A percentile compares a stretch with the other conserved stretches of the same genome.
phyloP scores from a whole-genome alignment of 2,797 vertebrate genomes.

The Coluber constrictor region DNA sequence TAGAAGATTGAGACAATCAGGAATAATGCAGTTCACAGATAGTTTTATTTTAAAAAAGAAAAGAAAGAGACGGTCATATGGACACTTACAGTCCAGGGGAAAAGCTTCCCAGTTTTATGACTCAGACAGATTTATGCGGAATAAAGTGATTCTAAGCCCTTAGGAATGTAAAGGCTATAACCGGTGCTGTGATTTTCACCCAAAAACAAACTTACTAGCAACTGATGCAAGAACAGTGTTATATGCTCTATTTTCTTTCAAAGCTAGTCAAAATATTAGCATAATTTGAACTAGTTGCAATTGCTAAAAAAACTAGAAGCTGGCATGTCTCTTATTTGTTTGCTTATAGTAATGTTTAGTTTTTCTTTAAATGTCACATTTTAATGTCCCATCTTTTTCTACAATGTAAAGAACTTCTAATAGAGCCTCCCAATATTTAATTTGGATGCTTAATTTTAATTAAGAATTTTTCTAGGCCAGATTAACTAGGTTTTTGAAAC shows the following conservation, averaged over 20 bases:
- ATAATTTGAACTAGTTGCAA: background rate
- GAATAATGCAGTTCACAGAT: background rate
- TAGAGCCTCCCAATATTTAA: background rate
- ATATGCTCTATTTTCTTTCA: background rate
- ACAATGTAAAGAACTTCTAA: background rate
- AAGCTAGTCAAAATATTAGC: background rate
- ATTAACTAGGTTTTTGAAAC: background rate
- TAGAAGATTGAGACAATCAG: background rate
- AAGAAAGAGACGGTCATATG: background rate
- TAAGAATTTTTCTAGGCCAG: too few species aligned
- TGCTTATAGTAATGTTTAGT: background rate
- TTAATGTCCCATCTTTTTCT: background rate
- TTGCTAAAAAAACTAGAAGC: background rate
- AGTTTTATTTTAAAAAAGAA: background rate
- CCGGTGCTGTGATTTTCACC: background rate
- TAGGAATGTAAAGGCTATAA: background rate
- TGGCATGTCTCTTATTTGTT: background rate
- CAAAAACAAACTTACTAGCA: background rate
- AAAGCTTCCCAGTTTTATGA: background rate
- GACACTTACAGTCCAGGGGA: background rate
- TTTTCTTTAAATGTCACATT: background rate
- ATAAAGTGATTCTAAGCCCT: background rate
- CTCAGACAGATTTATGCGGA: background rate
- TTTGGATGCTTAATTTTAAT: background rate
- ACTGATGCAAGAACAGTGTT: background rate